Evolutionary conservation across 2,888 invertebrate species (phyloP).

Genomic region (Hypomecis punctinalis): DNA sequence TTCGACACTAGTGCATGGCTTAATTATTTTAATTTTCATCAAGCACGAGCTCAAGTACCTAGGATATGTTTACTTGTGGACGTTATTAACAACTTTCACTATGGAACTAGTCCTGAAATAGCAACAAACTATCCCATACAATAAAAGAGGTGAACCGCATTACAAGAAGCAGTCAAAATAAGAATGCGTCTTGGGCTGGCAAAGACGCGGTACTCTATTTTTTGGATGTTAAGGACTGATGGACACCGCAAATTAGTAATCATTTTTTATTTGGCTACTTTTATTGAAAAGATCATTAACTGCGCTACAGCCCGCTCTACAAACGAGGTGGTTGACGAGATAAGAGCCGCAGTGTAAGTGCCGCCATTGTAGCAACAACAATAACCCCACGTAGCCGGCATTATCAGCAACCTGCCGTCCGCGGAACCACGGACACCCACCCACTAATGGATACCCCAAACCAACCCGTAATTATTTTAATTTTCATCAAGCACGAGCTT

Average conservation of each 20-base stretch:
- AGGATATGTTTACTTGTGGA: too few relatives aligned
- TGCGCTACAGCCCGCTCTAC: conserved; percentile 44
- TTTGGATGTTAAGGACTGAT: too few relatives aligned
- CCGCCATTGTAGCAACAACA: conserved; percentile 72
- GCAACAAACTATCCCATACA: too few relatives aligned
- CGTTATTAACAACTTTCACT: too few relatives aligned
- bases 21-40: conserved; percentile 75
- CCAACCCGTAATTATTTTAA: conserved; percentile 73
- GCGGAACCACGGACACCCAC: conserved; percentile 45
- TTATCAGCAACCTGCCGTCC: conserved; percentile 61
- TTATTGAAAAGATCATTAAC: conserved; percentile 2
- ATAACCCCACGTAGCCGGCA: conserved; percentile 67
- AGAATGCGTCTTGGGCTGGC: too few relatives aligned
- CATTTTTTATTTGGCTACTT: background rate
- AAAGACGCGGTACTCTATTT: too few relatives aligned
- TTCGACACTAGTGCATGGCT: too few relatives aligned
- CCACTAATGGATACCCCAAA: conserved; percentile 71
- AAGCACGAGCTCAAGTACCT: conserved; percentile 65
- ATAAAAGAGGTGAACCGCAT: too few relatives aligned
- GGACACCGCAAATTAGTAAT: too few relatives aligned
- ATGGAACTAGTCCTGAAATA: too few relatives aligned
- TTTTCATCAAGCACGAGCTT: conserved; percentile 66
- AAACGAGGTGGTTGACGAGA: conserved; percentile 74
- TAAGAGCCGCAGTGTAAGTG: conserved; percentile 71
- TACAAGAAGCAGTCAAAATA: too few relatives aligned